phyloP scores from a whole-genome alignment of 2,797 vertebrate species.

The Trachops cirrhosus region DNA sequence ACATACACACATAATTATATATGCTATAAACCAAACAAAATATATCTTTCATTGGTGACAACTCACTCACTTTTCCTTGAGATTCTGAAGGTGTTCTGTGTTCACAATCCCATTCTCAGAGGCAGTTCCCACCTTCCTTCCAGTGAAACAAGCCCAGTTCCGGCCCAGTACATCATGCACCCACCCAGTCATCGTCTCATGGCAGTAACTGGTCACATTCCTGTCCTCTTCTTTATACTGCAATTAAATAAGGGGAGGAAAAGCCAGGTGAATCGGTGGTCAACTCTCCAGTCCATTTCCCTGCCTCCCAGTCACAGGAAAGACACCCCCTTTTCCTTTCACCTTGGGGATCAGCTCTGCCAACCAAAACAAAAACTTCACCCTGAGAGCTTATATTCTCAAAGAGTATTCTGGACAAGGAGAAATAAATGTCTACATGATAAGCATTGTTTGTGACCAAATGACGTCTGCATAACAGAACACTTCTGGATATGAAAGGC shows the following conservation, averaged over 20 bases:
- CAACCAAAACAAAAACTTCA: background rate
- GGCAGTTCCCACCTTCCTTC: slow-evolving; percentile 83
- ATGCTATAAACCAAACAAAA: background rate
- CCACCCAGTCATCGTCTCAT: slow-evolving; percentile 94
- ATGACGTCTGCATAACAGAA: background rate
- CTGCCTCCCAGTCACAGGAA: background rate
- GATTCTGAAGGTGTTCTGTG: slow-evolving; percentile 43
- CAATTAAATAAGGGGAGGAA: background rate
- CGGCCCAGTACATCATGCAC: slow-evolving; percentile 94
- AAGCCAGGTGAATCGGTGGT: background rate
- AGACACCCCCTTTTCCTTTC: background rate
- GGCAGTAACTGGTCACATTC: slow-evolving; percentile 91
- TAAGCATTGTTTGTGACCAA: background rate
- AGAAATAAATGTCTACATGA: background rate
- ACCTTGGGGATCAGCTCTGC: background rate
- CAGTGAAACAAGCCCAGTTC: slow-evolving; percentile 96
- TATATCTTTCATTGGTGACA: background rate
- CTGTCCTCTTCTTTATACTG: slow-evolving; percentile 89
- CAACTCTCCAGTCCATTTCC: background rate
- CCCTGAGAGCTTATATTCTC: background rate
- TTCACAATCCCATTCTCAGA: slow-evolving; percentile 60
- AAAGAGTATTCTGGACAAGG: background rate
- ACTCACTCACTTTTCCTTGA: slow-evolving; percentile 80
- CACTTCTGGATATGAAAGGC: background rate
- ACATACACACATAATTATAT: background rate